Evolutionary conservation across 2,113 vertebrate genomes (phyloP).

Genomic region (Megaceryle maxima): DNA sequence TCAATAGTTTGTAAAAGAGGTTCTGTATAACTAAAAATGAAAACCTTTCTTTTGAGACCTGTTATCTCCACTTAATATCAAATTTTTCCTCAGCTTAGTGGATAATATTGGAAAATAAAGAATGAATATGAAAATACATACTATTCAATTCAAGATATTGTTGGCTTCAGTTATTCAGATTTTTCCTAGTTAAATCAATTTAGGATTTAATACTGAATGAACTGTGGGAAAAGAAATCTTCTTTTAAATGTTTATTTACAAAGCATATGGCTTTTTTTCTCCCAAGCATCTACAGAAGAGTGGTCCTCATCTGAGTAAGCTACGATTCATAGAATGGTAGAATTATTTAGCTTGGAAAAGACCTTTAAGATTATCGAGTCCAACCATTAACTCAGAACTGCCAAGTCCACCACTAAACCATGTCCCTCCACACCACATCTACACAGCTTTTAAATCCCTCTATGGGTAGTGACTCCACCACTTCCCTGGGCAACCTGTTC

Average conservation of each 20-base stretch:
- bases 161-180: neutral
- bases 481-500: neutral
- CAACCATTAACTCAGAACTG: neutral
- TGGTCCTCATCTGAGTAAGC: neutral
- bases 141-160: neutral
- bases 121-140: neutral
- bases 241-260: neutral
- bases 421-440: neutral
- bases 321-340: neutral
- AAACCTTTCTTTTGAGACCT: slow-evolving; percentile 14
- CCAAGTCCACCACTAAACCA: neutral
- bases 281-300: neutral
- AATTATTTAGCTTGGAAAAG: neutral
- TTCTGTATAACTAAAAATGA: neutral
- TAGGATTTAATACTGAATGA: neutral
- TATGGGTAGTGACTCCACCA: neutral
- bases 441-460: neutral
- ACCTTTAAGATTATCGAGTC: neutral
- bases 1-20: neutral
- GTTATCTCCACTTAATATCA: neutral
- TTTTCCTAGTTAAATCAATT: neutral
- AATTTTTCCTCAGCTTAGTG: neutral
- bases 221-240: neutral
- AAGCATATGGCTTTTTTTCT: neutral
- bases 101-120: neutral